Base-by-base conservation (phyloP, 2,797 vertebrate genomes). In the Dipus sagitta region DNA sequence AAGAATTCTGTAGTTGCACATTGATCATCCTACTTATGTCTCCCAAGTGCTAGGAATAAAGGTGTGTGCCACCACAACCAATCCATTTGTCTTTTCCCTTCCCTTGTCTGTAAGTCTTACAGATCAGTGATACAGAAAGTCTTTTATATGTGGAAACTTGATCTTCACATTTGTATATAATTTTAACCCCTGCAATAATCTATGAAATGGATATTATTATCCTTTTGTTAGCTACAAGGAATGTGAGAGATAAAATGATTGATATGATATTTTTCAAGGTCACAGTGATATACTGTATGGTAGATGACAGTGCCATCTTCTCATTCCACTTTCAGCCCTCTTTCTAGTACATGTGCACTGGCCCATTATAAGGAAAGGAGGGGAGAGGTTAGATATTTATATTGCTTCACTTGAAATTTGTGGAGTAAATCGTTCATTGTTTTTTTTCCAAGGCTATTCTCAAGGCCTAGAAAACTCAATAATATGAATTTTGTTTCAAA, bases 391-490 rank as follows among this genome's bases (percentile, higher is more conserved):
- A 76, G 58, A 70, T 75, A 58, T 28, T 6, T 71, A 81, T 72
- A 2, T 54, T 20, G 18, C 3, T 62, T 68, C 30, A 60, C 60
- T 86, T 64, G 12, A 93, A 79, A 86, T 68, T 58, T 88, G 4
- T 14, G n/a, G n/a, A 75, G 42, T 70, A 78, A 76, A 79, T 68
- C 52, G 75, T 21, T 34, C 58, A 67, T 30, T 64, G n/a, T 26
- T 89, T 94, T 89, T 94, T 91, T 85, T 1, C 58, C 84, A 14
- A 81, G 74, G 62, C 21, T 84, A 2, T 83, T 68, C 38, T 92
- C 74, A 12, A 81, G 78, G 1, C 15, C 52, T 83, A 82, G 60
- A 76, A 81, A 74, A 86, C 26, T 90, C 18, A 78, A 60, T 14
- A 74, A 47, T 26, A 65, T 13, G 9, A 11, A 62, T 72, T 82